A percentile compares a stretch with the other conserved stretches of the same genome.
phyloP scores from a whole-genome alignment of 30 jellyfish, hydroid and myxozoan species.

The Cassiopea xamachana region DNA sequence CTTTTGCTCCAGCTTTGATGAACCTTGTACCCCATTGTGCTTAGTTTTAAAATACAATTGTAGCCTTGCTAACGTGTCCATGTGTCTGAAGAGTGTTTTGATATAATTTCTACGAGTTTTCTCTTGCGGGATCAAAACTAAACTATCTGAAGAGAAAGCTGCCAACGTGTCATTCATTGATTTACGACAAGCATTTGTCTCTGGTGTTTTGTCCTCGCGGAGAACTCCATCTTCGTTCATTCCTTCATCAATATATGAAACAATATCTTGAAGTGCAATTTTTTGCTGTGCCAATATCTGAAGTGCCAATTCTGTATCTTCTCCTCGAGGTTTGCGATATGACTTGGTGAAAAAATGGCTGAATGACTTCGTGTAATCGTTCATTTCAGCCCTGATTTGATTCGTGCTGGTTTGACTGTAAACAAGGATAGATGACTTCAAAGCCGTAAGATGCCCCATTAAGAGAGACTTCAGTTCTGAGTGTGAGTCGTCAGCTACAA shows the following conservation, averaged over 20 bases:
- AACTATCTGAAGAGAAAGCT: conserved; percentile 54
- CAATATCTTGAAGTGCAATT: conserved; percentile 16
- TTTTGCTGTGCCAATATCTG: conserved; percentile 30
- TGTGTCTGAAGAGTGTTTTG: conserved; percentile 73
- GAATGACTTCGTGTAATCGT: conserved; percentile 33
- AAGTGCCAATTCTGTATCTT: conserved; percentile 29
- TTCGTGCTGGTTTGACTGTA: conserved; percentile 37
- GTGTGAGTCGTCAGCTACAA: conserved; percentile 9
- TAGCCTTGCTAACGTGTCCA: conserved; percentile 85
- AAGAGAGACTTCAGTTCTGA: conserved; percentile 6
- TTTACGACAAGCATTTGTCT: conserved; percentile 42
- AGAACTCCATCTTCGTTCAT: conserved; percentile 9
- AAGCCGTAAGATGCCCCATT: conserved; percentile 1
- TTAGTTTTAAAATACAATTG: conserved; percentile 67
- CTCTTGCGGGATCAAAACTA: conserved; percentile 43
- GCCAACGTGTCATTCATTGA: conserved; percentile 55
- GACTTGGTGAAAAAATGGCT: conserved; percentile 52
- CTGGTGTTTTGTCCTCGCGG: conserved; percentile 50
- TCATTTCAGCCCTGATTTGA: conserved; percentile 9
- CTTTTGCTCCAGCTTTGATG: conserved; percentile 42
- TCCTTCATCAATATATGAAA: conserved; percentile 27
- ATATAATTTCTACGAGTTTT: conserved; percentile 75
- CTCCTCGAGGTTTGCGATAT: conserved; percentile 50
- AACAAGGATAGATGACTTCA: conserved; percentile 19
- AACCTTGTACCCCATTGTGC: conserved; percentile 23